These are phyloP conservation scores for Psix sp. DNA, from an alignment of 1,140 invertebrate genomes.

Conservation along the genomic window DNA sequence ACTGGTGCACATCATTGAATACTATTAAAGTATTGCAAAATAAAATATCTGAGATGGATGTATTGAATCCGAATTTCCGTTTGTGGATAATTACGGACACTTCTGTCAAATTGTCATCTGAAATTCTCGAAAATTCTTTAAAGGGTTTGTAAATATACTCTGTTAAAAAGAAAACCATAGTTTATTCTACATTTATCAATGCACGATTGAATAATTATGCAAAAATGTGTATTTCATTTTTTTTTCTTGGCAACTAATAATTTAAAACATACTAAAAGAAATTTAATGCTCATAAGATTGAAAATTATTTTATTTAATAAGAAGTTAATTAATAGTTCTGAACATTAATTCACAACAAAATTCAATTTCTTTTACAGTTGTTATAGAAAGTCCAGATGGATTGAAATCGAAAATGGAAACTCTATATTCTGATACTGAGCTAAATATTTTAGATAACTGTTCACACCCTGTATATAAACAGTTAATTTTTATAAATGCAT, in stretches of 20 bases:
- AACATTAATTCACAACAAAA: too few relatives aligned
- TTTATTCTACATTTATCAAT: constrained; percentile 1
- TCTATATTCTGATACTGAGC: constrained; percentile 89
- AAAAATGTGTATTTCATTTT: too few relatives aligned
- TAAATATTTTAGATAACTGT: constrained; percentile 84
- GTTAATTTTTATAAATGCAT: constrained; percentile 89
- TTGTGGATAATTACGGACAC: constrained; percentile 95
- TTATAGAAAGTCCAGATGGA: constrained; percentile 92
- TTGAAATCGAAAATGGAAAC: constrained; percentile 92
- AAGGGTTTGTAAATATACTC: constrained; percentile 82
- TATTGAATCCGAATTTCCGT: constrained; percentile 91
- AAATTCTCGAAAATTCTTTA: constrained; percentile 88
- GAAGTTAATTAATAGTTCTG: too few relatives aligned
- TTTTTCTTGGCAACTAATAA: too few relatives aligned
- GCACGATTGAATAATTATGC: too few relatives aligned
- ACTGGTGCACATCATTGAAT: constrained; percentile 89
- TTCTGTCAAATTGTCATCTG: constrained; percentile 87
- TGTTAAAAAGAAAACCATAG: too few relatives aligned
- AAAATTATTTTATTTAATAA: too few relatives aligned
- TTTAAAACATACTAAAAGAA: too few relatives aligned
- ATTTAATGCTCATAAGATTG: too few relatives aligned
- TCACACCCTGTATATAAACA: constrained; percentile 85
- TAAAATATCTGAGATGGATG: constrained; percentile 86
- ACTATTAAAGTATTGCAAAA: constrained; percentile 88
- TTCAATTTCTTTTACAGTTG: constrained; percentile 79